A percentile compares a stretch with the other conserved stretches of the same genome.
These are phyloP conservation scores for Myotis myotis DNA, from an alignment of 2,797 vertebrate species.

Conservation along the genomic window DNA sequence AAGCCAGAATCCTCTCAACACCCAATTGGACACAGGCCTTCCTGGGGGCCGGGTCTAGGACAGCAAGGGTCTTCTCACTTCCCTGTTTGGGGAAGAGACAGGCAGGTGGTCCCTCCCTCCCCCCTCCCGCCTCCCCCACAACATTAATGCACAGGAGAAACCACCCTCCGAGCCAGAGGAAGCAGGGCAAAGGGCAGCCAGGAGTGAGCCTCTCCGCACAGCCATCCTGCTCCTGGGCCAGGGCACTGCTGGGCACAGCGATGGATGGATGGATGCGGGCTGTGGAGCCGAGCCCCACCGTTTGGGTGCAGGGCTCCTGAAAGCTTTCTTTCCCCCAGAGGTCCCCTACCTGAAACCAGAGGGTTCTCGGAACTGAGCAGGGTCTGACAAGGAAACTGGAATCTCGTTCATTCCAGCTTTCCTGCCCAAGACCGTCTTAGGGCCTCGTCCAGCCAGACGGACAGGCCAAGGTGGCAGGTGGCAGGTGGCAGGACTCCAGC, in stretches of 20 bases:
- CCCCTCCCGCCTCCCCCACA: background rate
- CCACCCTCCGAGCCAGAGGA: background rate
- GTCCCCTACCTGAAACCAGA: background rate
- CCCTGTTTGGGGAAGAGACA: background rate
- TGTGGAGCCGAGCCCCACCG: too few species aligned
- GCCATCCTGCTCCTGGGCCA: background rate
- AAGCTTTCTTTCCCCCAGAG: background rate
- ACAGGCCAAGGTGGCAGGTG: background rate
- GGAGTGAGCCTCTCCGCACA: background rate
- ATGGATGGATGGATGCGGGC: background rate
- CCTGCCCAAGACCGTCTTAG: background rate
- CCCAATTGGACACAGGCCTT: background rate
- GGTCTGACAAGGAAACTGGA: background rate
- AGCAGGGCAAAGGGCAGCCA: background rate
- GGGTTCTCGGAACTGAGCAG: background rate
- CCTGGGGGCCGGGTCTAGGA: background rate
- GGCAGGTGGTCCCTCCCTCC: background rate
- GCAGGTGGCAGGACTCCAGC: background rate
- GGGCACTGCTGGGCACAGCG: background rate
- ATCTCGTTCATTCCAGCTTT: background rate
- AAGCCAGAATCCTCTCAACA: background rate
- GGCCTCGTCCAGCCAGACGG: background rate
- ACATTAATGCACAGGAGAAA: background rate
- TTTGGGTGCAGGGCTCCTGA: background rate
- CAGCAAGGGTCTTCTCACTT: background rate